Evolutionary conservation across 2,888 invertebrate genomes (phyloP), one percentile per base, ranked within the genome.

Genomic region (Eilema depressum): DNA sequence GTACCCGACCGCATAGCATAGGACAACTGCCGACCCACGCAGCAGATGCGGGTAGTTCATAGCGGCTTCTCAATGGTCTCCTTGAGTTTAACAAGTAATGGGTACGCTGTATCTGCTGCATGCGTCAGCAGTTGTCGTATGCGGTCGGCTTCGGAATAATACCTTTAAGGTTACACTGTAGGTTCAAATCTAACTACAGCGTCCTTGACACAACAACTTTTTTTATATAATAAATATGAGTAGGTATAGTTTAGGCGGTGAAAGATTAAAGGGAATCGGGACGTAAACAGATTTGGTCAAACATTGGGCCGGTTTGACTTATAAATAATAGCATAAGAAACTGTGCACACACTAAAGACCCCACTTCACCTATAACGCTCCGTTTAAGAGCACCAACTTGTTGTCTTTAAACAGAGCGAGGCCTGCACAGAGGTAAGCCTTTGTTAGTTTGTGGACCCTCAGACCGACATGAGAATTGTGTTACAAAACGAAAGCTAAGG

Each of bases 271-370:
- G 90, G 87, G 81, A 86, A 84, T 89, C 85, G 86, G 87, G 89
- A 91, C 89, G 89, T 90, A 89, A 89, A 93, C 87, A 93, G 92
- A 93, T 93, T 93, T 93, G 89, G 89, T 91, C 91, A 95, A 95
- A 94, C 90, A 94, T 89, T 85, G 87, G 87, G 87, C 84, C 86
- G 88, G 88, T 89, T 92, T 91, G 92, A 91, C 92, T 93, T 93
- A 92, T 93, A 94, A 93, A 94, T 94, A 94, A 95, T 93, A 94
- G 92, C 91, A 92, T 93, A 90, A 93, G 93, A 92, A 92, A 92
- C 91, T 93, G 84, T 85, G 92, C 89, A 93, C 91, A 94, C 86
- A 87, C 74, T 78, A 78, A 41, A 41, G 85, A 90, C 92, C 92
- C 90, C 88, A 91, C 93, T 94, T 91, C 88, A 93, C 85, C 87